A percentile compares a stretch with the other conserved stretches of the same genome.
Conservation (phyloP, 2,888 invertebrate genomes). For the Drosophila histrio region DNA sequence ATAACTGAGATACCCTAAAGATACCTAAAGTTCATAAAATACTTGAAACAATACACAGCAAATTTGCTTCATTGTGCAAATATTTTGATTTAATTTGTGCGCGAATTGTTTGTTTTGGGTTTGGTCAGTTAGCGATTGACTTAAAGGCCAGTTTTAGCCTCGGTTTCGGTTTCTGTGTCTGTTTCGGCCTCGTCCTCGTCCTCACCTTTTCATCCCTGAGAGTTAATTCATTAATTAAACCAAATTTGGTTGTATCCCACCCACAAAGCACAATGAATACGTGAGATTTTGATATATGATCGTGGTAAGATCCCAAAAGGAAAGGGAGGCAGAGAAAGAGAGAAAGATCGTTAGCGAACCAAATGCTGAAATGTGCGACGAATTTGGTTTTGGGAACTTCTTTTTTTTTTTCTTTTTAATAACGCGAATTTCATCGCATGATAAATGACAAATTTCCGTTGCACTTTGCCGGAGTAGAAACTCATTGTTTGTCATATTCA, state of each 20-base stretch:
- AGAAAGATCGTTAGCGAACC: slow-evolving; percentile 44
- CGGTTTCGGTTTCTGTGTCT: background rate
- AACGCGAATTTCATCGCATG: slow-evolving; percentile 66
- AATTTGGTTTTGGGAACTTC: slow-evolving; percentile 27
- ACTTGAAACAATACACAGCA: slow-evolving; percentile 38
- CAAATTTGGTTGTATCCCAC: slow-evolving; percentile 58
- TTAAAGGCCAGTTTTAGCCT: slow-evolving; percentile 5
- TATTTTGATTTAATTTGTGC: slow-evolving; percentile 68
- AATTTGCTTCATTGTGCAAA: slow-evolving; percentile 59
- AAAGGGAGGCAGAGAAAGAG: background rate
- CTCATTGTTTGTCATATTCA: slow-evolving; percentile 78
- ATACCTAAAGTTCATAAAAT: background rate
- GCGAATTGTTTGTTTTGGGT: slow-evolving; percentile 48
- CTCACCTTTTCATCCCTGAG: background rate
- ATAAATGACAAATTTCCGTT: slow-evolving; percentile 77
- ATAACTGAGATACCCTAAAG: background rate
- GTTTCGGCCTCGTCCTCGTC: slow-evolving; percentile 3
- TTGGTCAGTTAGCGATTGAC: slow-evolving; percentile 26
- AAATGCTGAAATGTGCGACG: slow-evolving; percentile 33
- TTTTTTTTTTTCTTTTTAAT: background rate
- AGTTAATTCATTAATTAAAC: slow-evolving; percentile 68
- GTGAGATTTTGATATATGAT: slow-evolving; percentile 79
- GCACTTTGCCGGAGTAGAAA: slow-evolving; percentile 58
- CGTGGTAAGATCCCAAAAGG: background rate
- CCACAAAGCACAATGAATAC: slow-evolving; percentile 60